These are phyloP conservation scores for Aethes cnicana DNA, from an alignment of 2,888 invertebrate species.

Conservation along the genomic window DNA sequence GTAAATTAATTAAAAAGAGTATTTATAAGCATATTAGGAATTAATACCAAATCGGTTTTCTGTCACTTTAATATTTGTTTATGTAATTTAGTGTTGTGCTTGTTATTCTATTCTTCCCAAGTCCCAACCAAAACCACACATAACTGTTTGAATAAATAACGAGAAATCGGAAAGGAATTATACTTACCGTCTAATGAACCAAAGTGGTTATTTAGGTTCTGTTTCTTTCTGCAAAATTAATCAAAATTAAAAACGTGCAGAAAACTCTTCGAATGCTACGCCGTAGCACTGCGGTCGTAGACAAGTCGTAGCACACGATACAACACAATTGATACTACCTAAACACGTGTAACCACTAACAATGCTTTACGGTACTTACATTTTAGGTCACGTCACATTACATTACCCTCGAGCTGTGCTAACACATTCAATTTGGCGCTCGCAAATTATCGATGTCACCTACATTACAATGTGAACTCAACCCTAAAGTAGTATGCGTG, in stretches of 20 bases:
- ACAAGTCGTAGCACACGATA: background rate
- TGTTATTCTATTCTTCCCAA: background rate
- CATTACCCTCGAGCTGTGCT: constrained; percentile 50
- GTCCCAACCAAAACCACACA: background rate
- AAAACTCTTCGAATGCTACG: background rate
- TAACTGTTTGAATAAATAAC: too few relatives aligned
- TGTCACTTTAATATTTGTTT: too few relatives aligned
- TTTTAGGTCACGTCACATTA: constrained; percentile 46
- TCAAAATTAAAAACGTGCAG: background rate
- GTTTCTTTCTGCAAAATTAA: background rate
- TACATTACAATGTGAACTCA: constrained; percentile 69
- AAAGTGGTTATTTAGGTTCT: too few relatives aligned
- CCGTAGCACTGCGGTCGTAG: constrained; percentile 6
- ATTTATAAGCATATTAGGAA: too few relatives aligned
- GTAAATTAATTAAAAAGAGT: too few relatives aligned
- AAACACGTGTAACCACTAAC: background rate
- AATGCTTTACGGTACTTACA: constrained; percentile 11
- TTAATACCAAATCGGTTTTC: too few relatives aligned
- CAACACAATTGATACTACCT: background rate
- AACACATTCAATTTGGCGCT: constrained; percentile 70
- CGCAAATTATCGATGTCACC: constrained; percentile 78
- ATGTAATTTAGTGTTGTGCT: too few relatives aligned
- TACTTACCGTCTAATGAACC: too few relatives aligned
- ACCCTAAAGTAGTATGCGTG: constrained; percentile 48
- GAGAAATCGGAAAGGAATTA: too few relatives aligned